A percentile compares a stretch with the other conserved stretches of the same genome.
Evolutionary conservation across 2,113 vertebrate species (phyloP).

Genomic region (Shinisaurus crocodilurus): DNA sequence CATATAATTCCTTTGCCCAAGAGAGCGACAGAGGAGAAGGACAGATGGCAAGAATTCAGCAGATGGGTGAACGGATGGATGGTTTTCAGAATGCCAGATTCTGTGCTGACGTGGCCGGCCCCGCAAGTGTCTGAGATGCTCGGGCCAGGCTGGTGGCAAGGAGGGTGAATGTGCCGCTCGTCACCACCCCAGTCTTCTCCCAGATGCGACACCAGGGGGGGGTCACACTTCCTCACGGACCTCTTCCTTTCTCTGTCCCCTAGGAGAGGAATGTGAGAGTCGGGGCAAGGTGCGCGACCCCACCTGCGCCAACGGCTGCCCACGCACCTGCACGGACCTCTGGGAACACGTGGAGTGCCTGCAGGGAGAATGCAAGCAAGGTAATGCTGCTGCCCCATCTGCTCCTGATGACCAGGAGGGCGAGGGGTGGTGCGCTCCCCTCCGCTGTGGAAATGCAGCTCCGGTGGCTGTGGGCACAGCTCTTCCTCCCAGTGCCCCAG

Average conservation of each 20-base stretch:
- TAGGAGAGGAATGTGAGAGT: conserved; percentile 87
- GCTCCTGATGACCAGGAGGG: neutral
- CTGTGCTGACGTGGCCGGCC: neutral
- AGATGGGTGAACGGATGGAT: neutral
- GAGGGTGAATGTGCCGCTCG: neutral
- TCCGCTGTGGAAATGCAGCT: neutral
- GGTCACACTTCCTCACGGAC: fast-evolving
- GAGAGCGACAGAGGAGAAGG: too few species aligned
- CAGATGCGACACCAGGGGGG: neutral
- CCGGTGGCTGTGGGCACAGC: neutral
- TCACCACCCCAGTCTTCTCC: neutral
- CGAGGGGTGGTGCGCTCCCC: neutral
- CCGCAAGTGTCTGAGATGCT: neutral
- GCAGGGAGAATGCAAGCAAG: conserved; percentile 83
- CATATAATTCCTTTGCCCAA: neutral
- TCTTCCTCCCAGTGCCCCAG: conserved; percentile 64
- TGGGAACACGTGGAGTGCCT: conserved; percentile 91
- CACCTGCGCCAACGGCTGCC: conserved; percentile 87
- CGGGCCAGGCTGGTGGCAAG: neutral
- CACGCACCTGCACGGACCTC: conserved; percentile 85
- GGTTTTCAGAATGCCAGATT: neutral
- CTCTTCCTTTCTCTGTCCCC: neutral
- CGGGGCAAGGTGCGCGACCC: conserved; percentile 68
- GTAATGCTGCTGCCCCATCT: conserved; percentile 61
- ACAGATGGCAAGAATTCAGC: neutral